phyloP scores from a whole-genome alignment of 2,888 invertebrate genomes.

The Ceriagrion tenellum region DNA sequence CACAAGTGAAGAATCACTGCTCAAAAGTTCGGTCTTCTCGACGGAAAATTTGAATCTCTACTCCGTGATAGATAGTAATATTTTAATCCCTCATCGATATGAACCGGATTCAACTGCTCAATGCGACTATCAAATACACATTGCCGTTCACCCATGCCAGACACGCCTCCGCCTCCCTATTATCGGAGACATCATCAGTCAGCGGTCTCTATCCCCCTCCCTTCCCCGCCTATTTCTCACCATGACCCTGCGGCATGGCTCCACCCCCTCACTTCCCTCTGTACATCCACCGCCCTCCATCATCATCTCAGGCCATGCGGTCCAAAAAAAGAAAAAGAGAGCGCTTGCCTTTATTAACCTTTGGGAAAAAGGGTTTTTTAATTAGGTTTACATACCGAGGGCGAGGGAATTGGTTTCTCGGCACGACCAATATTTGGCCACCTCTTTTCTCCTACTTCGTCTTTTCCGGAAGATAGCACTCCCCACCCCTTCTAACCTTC shows the following conservation, averaged over 20 bases:
- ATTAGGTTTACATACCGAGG: conserved; percentile 64
- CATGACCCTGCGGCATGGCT: background rate
- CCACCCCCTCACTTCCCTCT: background rate
- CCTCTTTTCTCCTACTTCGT: conserved; percentile 52
- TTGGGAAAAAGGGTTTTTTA: conserved; percentile 68
- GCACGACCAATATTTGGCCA: conserved; percentile 66
- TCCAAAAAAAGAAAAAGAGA: background rate
- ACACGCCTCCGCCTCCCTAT: background rate
- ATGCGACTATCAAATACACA: background rate
- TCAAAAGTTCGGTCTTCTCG: no score
- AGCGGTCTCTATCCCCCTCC: background rate
- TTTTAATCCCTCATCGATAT: no score
- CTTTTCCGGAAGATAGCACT: background rate
- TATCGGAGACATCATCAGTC: conserved; percentile 27
- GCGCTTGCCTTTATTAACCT: conserved; percentile 66
- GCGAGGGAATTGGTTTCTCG: conserved; percentile 65
- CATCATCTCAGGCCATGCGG: conserved; percentile 43
- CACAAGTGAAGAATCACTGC: no score
- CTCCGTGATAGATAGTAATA: no score
- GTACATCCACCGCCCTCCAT: background rate
- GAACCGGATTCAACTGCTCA: no score
- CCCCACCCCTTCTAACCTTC: background rate
- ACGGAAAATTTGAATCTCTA: no score
- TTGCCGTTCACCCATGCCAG: background rate
- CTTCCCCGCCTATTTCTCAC: background rate